Percentiles rank a stretch among this genome's conserved stretches.
Evolutionary conservation across 1,140 invertebrate genomes (phyloP).

Genomic region (Brachionus rotundiformis): DNA sequence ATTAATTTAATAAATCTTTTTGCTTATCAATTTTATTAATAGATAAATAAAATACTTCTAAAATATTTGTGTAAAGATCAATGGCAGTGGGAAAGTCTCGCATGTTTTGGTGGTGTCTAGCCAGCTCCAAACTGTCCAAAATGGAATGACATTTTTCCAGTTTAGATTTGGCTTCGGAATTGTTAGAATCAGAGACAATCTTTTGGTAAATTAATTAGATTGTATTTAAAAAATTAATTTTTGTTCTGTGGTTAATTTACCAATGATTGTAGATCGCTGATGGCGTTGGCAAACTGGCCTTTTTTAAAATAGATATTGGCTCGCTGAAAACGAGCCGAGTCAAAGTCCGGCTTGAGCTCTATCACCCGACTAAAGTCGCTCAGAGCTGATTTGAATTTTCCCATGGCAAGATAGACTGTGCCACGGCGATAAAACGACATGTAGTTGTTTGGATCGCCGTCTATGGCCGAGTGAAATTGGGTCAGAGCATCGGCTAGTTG

Average conservation of each 20-base stretch:
- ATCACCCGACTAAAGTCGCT: constrained; percentile 88
- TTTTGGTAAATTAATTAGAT: constrained; percentile 63
- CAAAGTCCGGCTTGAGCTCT: constrained; percentile 90
- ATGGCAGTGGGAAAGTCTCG: constrained; percentile 74
- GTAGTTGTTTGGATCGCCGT: constrained; percentile 92
- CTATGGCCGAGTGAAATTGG: constrained; percentile 96
- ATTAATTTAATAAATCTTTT: constrained; percentile 55
- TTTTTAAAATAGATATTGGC: constrained; percentile 85
- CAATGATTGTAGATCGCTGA: constrained; percentile 78
- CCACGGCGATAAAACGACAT: constrained; percentile 80
- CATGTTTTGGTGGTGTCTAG: constrained; percentile 71
- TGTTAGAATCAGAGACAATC: constrained; percentile 74
- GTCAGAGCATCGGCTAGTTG: constrained; percentile 92
- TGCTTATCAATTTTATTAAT: too few relatives aligned
- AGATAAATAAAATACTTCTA: constrained; percentile 69
- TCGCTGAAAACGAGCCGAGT: constrained; percentile 80
- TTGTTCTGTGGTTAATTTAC: constrained; percentile 72
- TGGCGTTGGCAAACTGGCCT: constrained; percentile 78
- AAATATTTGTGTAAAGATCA: constrained; percentile 71
- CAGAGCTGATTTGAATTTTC: constrained; percentile 90
- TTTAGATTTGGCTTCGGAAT: constrained; percentile 73
- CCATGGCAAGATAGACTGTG: constrained; percentile 91
- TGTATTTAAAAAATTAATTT: not conserved
- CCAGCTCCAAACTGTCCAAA: constrained; percentile 71
- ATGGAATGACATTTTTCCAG: constrained; percentile 71